Evolutionary conservation across 2,113 vertebrate species (phyloP).

Genomic region (Stigmatopora argus): DNA sequence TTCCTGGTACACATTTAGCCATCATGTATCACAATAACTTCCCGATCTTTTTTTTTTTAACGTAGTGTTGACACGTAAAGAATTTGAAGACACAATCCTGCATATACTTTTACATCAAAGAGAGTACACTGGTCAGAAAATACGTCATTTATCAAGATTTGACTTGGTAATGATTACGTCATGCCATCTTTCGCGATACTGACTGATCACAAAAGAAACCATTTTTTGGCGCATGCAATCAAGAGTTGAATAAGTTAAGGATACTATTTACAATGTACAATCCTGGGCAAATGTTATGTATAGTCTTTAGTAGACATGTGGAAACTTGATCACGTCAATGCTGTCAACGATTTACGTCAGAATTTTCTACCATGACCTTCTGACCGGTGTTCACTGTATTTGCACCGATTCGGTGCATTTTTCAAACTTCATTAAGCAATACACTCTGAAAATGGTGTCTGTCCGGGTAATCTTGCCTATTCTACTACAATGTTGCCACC

Average conservation of each 20-base stretch:
- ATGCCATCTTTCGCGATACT: slow-evolving; percentile 21
- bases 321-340: slow-evolving; percentile 53
- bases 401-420: slow-evolving; percentile 64
- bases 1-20: slow-evolving; percentile 25
- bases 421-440: slow-evolving; percentile 71
- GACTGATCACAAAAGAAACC: slow-evolving; percentile 26
- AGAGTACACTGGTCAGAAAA: slow-evolving; percentile 1
- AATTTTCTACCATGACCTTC: slow-evolving; percentile 63
- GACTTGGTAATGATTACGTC: slow-evolving; percentile 41
- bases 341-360: slow-evolving; percentile 50
- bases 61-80: slow-evolving; percentile 15
- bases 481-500: slow-evolving; percentile 39
- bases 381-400: slow-evolving; percentile 74
- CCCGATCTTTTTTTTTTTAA: slow-evolving; percentile 12
- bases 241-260: slow-evolving; percentile 41
- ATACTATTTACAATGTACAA: slow-evolving; percentile 28
- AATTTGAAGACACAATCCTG: slow-evolving; percentile 16
- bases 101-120: slow-evolving; percentile 26
- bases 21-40: slow-evolving; percentile 19
- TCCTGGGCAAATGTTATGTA: slow-evolving; percentile 52
- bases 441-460: slow-evolving; percentile 64
- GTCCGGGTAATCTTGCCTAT: slow-evolving; percentile 52
- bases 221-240: slow-evolving; percentile 56
- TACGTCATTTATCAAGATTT: slow-evolving; percentile 20
- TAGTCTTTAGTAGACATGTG: slow-evolving; percentile 41